Evolutionary conservation across 2,113 vertebrate species (phyloP), one percentile per base, ranked within the genome.

Genomic region (Prunella fulvescens): DNA sequence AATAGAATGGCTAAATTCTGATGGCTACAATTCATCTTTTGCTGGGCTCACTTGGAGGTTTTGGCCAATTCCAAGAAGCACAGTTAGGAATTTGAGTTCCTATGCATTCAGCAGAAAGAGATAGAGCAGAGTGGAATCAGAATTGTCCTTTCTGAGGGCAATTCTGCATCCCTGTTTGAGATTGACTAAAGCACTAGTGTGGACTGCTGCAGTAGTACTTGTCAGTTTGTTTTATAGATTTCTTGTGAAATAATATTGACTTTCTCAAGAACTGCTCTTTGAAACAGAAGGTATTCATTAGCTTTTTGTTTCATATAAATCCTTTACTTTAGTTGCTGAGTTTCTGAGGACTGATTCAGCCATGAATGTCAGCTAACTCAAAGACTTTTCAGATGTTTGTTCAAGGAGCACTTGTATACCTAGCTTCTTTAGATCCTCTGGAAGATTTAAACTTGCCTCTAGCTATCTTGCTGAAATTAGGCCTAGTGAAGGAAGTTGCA

Each of bases 151-250:
- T 79, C 79, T 61, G 74, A 53, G 37, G 15, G 31, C 40, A 79
- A 0, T 85, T 85, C 56, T 67, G 23, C 81, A 57, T 57, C 45
- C 44, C 23, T 65, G 1, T 72, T 50, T 77, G 70, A 90, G 70
- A 56, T 0, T 47, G 62, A 76, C 12, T 82, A 71, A 93, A 95
- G 78, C 81, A 35, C 70, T 64, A 69, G 50, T 2, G 0, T 19
- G 67, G 47, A 19, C 40, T 80, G 47, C 84, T 87, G 80, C 79
- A 72, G 71, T 82, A 71, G 58, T 88, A 57, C 67, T 92, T 95
- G 95, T 94, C 93, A 80, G 86, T 94, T 93, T 95, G 86, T 69
- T 96, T 92, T 95, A 82, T 92, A 92, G 84, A 93, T 97, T 91
- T 92, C 86, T 95, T 91, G 84, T 89, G 91, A 92, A 96, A 90